A percentile compares a stretch with the other conserved stretches of the same genome.
phyloP scores from a whole-genome alignment of 2,113 vertebrate species.

The Chaetorhynchus papuensis region DNA sequence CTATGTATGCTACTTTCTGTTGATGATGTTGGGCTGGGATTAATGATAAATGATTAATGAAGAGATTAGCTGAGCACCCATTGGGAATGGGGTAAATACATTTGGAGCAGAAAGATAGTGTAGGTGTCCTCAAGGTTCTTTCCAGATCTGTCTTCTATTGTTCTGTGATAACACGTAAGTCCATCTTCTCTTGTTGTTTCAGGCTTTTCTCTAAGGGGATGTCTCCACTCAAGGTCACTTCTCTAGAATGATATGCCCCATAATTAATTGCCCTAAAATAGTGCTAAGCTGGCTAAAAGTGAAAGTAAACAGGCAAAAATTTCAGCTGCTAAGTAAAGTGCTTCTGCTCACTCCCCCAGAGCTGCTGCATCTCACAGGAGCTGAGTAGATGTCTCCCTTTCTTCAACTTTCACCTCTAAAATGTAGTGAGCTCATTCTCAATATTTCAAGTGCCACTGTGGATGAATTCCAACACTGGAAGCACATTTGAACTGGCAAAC shows the following conservation, averaged over 20 bases:
- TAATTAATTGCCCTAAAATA: background rate
- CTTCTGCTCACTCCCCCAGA: background rate
- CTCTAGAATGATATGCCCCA: background rate
- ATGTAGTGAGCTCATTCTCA: constrained; percentile 26
- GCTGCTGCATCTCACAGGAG: background rate
- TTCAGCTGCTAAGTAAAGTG: background rate
- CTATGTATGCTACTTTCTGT: background rate
- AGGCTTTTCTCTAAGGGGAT: background rate
- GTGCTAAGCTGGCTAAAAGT: background rate
- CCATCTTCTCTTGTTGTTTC: background rate
- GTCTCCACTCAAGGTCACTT: background rate
- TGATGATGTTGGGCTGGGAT: background rate
- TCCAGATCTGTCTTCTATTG: background rate
- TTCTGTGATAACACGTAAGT: background rate
- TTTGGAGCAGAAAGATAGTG: background rate
- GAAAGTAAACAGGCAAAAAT: background rate
- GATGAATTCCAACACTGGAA: constrained; percentile 55
- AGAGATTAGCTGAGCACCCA: background rate
- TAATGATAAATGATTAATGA: constrained; percentile 31
- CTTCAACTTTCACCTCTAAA: constrained; percentile 27
- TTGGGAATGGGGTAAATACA: background rate
- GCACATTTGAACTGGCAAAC: constrained; percentile 65
- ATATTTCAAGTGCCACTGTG: constrained; percentile 54
- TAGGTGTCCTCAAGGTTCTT: constrained; percentile 19
- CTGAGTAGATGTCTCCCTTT: background rate